Conservation (phyloP, 2,797 vertebrate species). For the Brachyalestes nurse region DNA sequence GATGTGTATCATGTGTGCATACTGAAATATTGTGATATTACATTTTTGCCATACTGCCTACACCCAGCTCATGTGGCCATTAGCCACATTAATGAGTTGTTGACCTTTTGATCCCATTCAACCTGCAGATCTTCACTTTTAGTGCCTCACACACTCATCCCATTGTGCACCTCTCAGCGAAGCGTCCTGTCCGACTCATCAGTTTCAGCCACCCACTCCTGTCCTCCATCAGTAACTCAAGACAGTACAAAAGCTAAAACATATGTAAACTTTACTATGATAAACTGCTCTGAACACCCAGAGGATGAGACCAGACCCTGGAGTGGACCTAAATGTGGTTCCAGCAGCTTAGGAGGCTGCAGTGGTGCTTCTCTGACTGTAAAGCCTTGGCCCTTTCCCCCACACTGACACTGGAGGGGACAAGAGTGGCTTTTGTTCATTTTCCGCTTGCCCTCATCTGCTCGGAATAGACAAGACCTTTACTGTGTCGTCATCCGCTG, state of each 20-base stretch:
- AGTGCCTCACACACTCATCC: too few species aligned
- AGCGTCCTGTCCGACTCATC: not conserved
- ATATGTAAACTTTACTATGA: not conserved
- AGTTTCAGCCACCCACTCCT: not conserved
- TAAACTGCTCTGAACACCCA: not conserved
- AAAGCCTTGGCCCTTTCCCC: constrained; percentile 48
- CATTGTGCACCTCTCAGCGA: not conserved
- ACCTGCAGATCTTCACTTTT: too few species aligned
- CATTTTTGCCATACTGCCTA: too few species aligned
- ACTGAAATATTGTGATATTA: too few species aligned
- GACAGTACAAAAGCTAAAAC: constrained; percentile 28
- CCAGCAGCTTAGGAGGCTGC: constrained; percentile 24
- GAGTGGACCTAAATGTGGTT: constrained; percentile 52
- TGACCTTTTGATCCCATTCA: too few species aligned
- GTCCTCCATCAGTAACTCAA: not conserved
- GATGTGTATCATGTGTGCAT: too few species aligned
- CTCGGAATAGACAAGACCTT: constrained; percentile 60
- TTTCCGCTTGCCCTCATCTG: constrained; percentile 59
- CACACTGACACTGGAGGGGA: constrained; percentile 55
- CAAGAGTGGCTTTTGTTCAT: constrained; percentile 63
- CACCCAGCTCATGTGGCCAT: too few species aligned
- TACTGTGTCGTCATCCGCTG: constrained; percentile 59
- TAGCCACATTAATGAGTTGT: too few species aligned
- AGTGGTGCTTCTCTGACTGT: constrained; percentile 50
- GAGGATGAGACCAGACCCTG: not conserved